Evolutionary conservation across 2,888 invertebrate species (phyloP).

Genomic region (Lochmaea capreae): DNA sequence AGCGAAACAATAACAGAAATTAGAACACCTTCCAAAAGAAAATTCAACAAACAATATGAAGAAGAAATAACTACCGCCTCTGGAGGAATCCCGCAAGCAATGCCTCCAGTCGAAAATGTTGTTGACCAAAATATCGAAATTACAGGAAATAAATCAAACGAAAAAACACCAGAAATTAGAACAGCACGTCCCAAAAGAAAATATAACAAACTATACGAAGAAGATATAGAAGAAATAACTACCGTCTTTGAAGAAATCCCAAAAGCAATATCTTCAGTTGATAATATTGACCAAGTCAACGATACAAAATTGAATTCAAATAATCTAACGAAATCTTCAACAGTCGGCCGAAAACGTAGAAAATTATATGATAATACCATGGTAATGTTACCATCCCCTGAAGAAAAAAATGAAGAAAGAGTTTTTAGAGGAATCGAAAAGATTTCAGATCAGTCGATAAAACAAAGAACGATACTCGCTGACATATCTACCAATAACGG

Average conservation of each 20-base stretch:
- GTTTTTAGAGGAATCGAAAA: not conserved
- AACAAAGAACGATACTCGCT: not conserved
- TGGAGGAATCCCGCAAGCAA: no score
- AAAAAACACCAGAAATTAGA: not conserved
- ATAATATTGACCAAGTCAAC: not conserved
- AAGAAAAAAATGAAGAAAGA: not conserved
- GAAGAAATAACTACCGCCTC: not conserved
- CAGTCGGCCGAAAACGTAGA: not conserved
- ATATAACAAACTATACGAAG: not conserved
- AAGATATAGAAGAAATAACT: not conserved
- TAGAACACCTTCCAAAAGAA: no score
- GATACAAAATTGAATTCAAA: not conserved
- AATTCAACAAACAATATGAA: not conserved
- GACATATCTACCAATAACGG: not conserved
- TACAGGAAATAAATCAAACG: no score
- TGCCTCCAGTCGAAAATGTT: no score
- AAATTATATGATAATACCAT: not conserved
- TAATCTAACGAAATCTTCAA: not conserved
- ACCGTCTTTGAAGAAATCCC: not conserved
- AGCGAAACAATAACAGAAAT: not conserved
- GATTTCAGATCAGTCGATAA: not conserved
- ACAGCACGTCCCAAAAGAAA: not conserved
- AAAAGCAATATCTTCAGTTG: no score
- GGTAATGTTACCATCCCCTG: not conserved
- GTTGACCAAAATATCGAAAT: no score